Percentiles rank a stretch among this genome's conserved stretches.
phyloP scores from a whole-genome alignment of 1,140 invertebrate species.

The Drosophila watanabei region DNA sequence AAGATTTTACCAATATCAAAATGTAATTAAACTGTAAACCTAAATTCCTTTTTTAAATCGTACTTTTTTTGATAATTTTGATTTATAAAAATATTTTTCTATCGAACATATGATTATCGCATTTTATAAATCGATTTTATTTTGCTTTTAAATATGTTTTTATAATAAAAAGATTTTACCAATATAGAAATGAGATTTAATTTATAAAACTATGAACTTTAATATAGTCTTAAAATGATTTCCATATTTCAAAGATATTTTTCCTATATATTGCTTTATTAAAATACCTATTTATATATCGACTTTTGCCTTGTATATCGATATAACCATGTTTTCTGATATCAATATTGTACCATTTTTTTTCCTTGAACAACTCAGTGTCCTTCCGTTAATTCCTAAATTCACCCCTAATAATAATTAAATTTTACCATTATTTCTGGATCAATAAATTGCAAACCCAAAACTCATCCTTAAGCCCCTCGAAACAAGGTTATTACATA shows the following conservation, averaged over 20 bases:
- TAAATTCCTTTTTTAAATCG: not conserved
- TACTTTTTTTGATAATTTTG: too few species aligned
- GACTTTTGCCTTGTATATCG: not conserved
- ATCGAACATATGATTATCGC: too few species aligned
- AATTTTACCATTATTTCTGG: not conserved
- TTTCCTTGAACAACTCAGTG: not conserved
- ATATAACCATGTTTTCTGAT: not conserved
- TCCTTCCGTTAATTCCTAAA: not conserved
- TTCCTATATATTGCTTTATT: not conserved
- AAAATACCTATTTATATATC: not conserved
- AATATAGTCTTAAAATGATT: not conserved
- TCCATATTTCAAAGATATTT: not conserved
- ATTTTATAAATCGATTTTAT: too few species aligned
- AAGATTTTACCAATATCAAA: too few species aligned
- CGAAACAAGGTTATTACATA: slow-evolving; percentile 12
- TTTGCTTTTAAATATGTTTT: too few species aligned
- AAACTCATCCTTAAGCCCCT: not conserved
- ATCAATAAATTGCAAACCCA: not conserved
- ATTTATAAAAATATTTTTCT: too few species aligned
- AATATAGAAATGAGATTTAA: not conserved
- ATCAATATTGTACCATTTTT: not conserved
- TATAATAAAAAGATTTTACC: too few species aligned
- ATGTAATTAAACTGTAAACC: not conserved
- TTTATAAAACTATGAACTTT: not conserved
- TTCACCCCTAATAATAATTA: not conserved